Conservation (phyloP, 2,888 invertebrate genomes). For the Pycnomerus fuliginosus region DNA sequence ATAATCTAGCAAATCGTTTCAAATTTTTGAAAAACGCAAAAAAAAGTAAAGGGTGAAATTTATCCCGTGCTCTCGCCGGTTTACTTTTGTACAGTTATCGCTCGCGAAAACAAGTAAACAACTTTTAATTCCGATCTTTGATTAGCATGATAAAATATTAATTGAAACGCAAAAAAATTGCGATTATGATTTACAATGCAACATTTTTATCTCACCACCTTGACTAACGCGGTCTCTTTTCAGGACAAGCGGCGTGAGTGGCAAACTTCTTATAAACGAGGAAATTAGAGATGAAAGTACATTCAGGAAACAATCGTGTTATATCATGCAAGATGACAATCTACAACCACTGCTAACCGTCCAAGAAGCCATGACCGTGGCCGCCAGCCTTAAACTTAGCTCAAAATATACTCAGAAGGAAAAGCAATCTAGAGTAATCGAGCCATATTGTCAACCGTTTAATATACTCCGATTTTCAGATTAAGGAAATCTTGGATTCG, state of each 20-base stretch:
- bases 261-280: conserved; percentile 73
- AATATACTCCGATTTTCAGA: conserved; percentile 62
- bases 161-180: too few species aligned
- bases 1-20: too few species aligned
- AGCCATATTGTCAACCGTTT: not conserved
- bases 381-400: conserved; percentile 83
- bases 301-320: conserved; percentile 77
- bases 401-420: conserved; percentile 61
- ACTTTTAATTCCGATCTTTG: too few species aligned
- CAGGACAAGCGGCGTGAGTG: conserved; percentile 58
- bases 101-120: too few species aligned
- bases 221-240: conserved; percentile 20
- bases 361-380: conserved; percentile 80
- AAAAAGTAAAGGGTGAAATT: too few species aligned
- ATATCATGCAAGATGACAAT: conserved; percentile 86
- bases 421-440: conserved; percentile 66
- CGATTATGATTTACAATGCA: too few species aligned
- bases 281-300: conserved; percentile 63
- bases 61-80: too few species aligned
- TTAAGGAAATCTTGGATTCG: conserved; percentile 75
- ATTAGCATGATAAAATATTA: too few species aligned
- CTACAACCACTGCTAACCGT: conserved; percentile 82
- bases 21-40: too few species aligned
- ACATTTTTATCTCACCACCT: too few species aligned
- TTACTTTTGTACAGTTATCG: too few species aligned